Evolutionary conservation across 2,888 invertebrate genomes (phyloP).

Genomic region (Chymomyza caudatula): DNA sequence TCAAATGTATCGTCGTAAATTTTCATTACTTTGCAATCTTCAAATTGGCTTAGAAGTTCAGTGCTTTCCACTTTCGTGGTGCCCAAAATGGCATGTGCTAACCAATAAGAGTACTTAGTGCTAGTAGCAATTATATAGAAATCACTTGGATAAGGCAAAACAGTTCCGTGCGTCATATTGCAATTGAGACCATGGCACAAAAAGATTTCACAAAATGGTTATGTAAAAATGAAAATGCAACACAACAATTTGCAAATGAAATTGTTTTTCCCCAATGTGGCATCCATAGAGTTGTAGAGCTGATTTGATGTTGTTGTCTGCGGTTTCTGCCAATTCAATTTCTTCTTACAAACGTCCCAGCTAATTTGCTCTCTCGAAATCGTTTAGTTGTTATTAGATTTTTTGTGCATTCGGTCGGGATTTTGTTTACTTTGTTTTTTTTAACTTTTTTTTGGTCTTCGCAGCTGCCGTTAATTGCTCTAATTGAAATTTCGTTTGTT

Average conservation of each 20-base stretch:
- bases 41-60: conserved; percentile 25
- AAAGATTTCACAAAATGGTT: conserved; percentile 31
- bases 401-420: conserved; percentile 2
- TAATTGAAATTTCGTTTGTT: conserved; percentile 72
- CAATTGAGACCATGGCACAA: conserved; percentile 17
- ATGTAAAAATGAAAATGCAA: conserved; percentile 35
- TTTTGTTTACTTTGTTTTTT: conserved; percentile 15
- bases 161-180: conserved; percentile 30
- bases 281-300: not conserved
- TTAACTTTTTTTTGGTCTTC: conserved; percentile 35
- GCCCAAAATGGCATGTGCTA: not conserved
- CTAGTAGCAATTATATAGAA: conserved; percentile 46
- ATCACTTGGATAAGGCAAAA: conserved; percentile 29
- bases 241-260: conserved; percentile 62
- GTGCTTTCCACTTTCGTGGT: conserved; percentile 16
- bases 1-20: conserved; percentile 35
- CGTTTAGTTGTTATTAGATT: conserved; percentile 68
- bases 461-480: conserved; percentile 66
- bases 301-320: conserved; percentile 22
- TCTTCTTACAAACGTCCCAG: conserved; percentile 7
- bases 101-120: conserved; percentile 22
- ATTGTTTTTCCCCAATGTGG: conserved; percentile 45
- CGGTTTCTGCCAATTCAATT: conserved; percentile 40
- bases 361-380: conserved; percentile 59
- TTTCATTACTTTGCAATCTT: conserved; percentile 41